Evolutionary conservation across 2,888 invertebrate species (phyloP).

Genomic region (Cephonodes hylas): DNA sequence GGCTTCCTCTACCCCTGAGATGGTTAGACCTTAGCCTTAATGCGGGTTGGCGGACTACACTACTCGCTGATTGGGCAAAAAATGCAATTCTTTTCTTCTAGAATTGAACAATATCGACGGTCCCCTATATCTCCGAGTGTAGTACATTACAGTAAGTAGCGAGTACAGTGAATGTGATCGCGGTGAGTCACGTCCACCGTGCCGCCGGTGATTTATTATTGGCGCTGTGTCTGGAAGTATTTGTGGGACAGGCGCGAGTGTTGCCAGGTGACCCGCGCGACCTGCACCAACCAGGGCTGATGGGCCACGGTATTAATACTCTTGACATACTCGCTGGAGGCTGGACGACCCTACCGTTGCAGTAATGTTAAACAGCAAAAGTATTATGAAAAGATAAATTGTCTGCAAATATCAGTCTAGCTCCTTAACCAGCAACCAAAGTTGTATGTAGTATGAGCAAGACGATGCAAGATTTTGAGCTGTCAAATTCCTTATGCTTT

Average conservation of each 20-base stretch:
- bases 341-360: not conserved
- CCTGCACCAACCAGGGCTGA: not conserved
- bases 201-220: conserved; percentile 9
- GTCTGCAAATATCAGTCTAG: no score
- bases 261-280: conserved; percentile 19
- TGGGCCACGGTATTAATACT: not conserved
- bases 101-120: no score
- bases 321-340: not conserved
- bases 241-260: conserved; percentile 14
- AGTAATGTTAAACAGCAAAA: not conserved
- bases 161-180: not conserved
- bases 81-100: not conserved
- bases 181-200: conserved; percentile 6
- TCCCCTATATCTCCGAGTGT: no score
- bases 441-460: no score
- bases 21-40: no score
- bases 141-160: not conserved
- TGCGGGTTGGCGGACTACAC: no score
- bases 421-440: no score
- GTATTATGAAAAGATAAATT: no score
- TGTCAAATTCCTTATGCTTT: no score
- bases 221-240: conserved; percentile 13
- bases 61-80: no score
- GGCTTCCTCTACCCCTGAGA: no score
- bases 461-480: no score